phyloP scores from a whole-genome alignment of 2,113 vertebrate genomes.

The Fukomys damarensis region DNA sequence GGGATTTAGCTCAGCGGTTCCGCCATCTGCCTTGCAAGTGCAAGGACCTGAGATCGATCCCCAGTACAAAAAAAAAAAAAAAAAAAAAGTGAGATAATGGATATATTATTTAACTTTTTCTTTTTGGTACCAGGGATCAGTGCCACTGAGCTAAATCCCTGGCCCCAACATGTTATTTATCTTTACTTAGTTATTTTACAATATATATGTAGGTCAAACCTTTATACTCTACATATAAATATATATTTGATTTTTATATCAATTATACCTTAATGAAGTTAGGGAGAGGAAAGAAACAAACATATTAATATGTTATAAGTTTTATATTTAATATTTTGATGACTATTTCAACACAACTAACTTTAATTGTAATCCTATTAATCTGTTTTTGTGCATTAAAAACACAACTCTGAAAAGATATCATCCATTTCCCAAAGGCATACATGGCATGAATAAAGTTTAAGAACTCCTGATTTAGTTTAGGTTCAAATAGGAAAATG shows the following conservation, averaged over 20 bases:
- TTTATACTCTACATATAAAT: background rate
- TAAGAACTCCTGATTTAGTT: background rate
- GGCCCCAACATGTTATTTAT: slow-evolving; percentile 4
- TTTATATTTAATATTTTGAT: slow-evolving; percentile 45
- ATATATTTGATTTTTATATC: background rate
- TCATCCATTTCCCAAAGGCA: background rate
- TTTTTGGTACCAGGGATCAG: no score
- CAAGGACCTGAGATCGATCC: no score
- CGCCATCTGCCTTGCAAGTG: no score
- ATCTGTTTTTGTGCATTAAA: slow-evolving; percentile 53
- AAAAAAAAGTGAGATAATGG: background rate
- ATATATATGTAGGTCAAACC: background rate
- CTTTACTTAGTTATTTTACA: background rate
- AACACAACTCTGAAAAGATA: background rate
- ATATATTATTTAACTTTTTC: background rate
- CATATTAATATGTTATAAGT: slow-evolving; percentile 16
- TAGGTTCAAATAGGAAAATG: slow-evolving; percentile 26
- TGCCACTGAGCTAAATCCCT: no score
- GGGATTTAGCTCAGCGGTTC: no score
- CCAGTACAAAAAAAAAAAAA: no score
- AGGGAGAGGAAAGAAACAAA: background rate
- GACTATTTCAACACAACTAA: background rate
- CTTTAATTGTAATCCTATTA: slow-evolving; percentile 18
- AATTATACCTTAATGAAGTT: background rate
- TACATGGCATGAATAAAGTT: background rate